Conservation (phyloP, 2,113 vertebrate genomes). For the Nycticryphes semicollaris region DNA sequence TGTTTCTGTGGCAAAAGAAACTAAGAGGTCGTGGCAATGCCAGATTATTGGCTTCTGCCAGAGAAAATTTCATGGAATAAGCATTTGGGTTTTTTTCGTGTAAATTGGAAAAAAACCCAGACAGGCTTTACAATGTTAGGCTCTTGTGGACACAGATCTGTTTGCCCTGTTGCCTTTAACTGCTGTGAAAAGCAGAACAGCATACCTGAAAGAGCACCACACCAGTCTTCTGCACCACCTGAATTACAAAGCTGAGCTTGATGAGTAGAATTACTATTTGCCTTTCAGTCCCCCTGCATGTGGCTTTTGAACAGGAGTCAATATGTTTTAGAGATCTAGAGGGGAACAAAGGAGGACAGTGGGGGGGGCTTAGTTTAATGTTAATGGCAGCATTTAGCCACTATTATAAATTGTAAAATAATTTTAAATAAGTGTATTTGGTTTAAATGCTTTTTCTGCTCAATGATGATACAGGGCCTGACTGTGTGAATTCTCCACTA, state of each 20-base stretch:
- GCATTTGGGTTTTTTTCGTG: not conserved
- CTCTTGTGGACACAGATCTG: not conserved
- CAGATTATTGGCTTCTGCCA: not conserved
- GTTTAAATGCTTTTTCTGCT: not conserved
- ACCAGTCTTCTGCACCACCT: not conserved
- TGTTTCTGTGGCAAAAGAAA: not conserved
- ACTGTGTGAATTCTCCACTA: not conserved
- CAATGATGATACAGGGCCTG: not conserved
- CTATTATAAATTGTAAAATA: not conserved
- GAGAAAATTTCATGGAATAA: not conserved
- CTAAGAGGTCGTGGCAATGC: accelerated
- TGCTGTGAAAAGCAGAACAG: not conserved
- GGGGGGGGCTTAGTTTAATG: not conserved
- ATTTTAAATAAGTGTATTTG: not conserved
- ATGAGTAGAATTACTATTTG: not conserved
- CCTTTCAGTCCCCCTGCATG: not conserved
- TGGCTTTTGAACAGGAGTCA: not conserved
- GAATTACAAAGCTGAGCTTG: not conserved
- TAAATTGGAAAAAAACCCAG: not conserved
- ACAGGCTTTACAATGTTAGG: not conserved
- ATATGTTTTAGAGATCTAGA: not conserved
- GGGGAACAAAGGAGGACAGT: not conserved
- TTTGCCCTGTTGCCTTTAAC: not conserved
- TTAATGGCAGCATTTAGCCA: not conserved
- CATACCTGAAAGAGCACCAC: not conserved